Conservation (phyloP, 2,888 invertebrate species). For the Dermolepida albohirtum region DNA sequence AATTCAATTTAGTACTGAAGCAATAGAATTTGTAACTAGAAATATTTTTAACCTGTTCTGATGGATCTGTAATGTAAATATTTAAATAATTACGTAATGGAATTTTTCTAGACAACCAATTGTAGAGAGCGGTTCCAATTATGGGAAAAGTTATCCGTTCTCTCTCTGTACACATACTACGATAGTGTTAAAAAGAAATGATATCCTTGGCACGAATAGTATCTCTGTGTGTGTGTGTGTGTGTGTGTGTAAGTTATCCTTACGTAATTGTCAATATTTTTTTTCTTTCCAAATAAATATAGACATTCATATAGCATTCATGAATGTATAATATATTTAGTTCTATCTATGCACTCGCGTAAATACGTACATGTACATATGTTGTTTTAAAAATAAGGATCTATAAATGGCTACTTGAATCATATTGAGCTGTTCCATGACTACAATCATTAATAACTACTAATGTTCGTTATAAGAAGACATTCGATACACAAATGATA, state of each 20-base stretch:
- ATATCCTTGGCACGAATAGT: slow-evolving; percentile 28
- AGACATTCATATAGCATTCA: not conserved
- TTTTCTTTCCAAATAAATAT: not conserved
- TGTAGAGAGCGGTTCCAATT: slow-evolving; percentile 24
- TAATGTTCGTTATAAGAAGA: too few relatives aligned
- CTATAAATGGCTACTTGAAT: too few relatives aligned
- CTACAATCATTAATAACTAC: too few relatives aligned
- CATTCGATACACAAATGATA: too few relatives aligned
- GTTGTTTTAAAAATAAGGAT: too few relatives aligned
- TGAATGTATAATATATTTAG: not conserved
- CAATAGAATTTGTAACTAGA: too few relatives aligned
- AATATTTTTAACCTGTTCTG: too few relatives aligned
- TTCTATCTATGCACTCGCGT: too few relatives aligned
- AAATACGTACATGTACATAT: too few relatives aligned
- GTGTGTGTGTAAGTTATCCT: not conserved
- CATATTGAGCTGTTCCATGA: too few relatives aligned
- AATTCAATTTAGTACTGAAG: too few relatives aligned
- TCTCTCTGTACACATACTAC: not conserved
- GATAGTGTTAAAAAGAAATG: not conserved
- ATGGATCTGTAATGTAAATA: not conserved
- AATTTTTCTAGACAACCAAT: too few relatives aligned
- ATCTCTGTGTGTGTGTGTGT: not conserved
- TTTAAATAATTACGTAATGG: slow-evolving; percentile 17
- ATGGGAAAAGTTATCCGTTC: slow-evolving; percentile 6
- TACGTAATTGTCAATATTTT: slow-evolving; percentile 6